Conservation (phyloP, 2,888 invertebrate genomes). For the Venustoraphidia nigricollis region DNA sequence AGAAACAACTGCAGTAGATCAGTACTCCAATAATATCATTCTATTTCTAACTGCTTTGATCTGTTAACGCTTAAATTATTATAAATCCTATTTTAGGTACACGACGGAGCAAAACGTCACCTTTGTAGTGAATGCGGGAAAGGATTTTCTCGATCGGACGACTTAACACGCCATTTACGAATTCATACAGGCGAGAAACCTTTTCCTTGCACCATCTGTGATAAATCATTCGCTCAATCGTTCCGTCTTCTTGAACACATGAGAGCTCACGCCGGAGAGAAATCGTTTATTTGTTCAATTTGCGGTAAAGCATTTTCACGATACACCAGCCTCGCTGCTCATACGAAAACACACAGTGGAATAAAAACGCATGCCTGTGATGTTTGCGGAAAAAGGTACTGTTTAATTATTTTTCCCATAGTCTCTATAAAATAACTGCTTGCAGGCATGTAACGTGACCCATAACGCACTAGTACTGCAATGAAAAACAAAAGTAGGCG, state of each 20-base stretch:
- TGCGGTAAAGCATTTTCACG: constrained; percentile 27
- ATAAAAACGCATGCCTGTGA: constrained; percentile 25
- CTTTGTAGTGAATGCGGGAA: constrained; percentile 28
- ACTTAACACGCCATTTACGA: constrained; percentile 24
- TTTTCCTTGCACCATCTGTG: constrained; percentile 26
- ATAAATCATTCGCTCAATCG: constrained; percentile 24
- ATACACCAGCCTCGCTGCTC: constrained; percentile 24
- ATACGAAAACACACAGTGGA: constrained; percentile 25
- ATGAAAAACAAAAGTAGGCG: no score
- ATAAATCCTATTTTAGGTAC: constrained; percentile 16
- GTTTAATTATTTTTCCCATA: constrained; percentile 9
- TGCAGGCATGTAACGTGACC: no score
- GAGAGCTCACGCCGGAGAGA: constrained; percentile 25
- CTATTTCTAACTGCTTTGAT: background rate
- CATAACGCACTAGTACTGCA: no score
- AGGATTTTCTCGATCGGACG: constrained; percentile 25
- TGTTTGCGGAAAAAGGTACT: constrained; percentile 27
- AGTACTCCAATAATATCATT: background rate
- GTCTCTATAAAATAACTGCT: no score
- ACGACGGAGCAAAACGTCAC: constrained; percentile 23
- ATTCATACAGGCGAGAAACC: constrained; percentile 29
- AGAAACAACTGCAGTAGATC: background rate
- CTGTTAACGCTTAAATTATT: background rate
- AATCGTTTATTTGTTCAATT: constrained; percentile 24
- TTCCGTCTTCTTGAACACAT: constrained; percentile 26